Base-by-base conservation (phyloP, 2,888 invertebrate species). In the Andrena fulva region DNA sequence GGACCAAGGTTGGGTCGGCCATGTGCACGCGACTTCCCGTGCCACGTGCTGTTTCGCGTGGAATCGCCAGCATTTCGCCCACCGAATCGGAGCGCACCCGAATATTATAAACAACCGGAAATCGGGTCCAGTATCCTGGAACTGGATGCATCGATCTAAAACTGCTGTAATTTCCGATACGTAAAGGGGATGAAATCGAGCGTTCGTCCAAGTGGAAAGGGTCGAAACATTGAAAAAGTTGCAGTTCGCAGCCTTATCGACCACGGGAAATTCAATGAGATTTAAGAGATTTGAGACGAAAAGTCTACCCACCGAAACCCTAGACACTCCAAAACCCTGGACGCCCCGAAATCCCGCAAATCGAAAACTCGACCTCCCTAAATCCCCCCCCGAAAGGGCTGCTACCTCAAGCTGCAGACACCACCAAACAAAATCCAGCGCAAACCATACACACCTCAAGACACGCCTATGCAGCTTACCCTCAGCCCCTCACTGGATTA, bases 1-100 rank as follows among this genome's bases (percentile, higher is more conserved):
- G 84, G 80, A 84, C 84, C 87, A 88, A 89, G 88, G 88, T 88
- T 86, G 82, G 81, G 84, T 82, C 73, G 86, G 85, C 89, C 89
- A 88, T 89, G 88, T 89, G 90, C 88, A 88, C 87, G 89, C 87
- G 84, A 88, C 73, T 81, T 80, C 80, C 70, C 82, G 78, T 76
- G 71, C 86, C 89, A 89, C 89, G 90, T 90, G 87, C 77, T 82
- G 56, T 67, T 60, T 76, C 59, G 59, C 69, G 48, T 42, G 7
- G 63, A 77, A 82, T 69, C 69, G 50, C 63, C 50, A 48, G 48
- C 71, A 50, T 24, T 66, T n/a, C 29, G 33, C 29, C 24, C 5
- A 12, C 24, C n/a, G 8, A 50, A 64, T 42, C 16, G 20, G 33
- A 63, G 16, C 52, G 20, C n/a, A 1, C 24, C 27, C 54, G 24